Evolutionary conservation across 2,797 vertebrate genomes (phyloP).

Genomic region (Carapus acus): DNA sequence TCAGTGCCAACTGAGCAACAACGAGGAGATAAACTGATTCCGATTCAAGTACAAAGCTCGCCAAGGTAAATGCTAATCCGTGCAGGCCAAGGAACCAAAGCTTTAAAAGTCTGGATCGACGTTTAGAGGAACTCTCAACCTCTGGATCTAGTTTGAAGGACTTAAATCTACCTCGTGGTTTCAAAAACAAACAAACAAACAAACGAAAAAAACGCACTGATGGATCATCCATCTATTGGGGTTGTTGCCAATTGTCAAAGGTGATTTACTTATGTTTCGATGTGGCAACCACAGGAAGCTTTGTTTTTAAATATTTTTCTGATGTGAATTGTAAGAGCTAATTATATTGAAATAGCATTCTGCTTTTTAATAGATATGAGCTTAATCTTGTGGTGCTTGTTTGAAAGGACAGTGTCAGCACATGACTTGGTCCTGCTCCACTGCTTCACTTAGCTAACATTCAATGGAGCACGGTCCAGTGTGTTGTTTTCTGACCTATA

Average conservation of each 20-base stretch:
- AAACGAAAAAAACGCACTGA: conserved; percentile 28
- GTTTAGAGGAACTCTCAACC: conserved; percentile 2
- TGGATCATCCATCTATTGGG: conserved; percentile 13
- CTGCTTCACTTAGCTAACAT: no score
- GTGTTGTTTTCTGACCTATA: no score
- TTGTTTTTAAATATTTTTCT: conserved; percentile 20
- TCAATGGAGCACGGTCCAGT: no score
- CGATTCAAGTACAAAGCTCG: neutral
- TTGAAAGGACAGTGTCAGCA: conserved; percentile 2
- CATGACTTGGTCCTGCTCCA: no score
- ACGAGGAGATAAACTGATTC: neutral
- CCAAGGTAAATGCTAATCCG: conserved; percentile 11
- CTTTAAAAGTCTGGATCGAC: conserved; percentile 11
- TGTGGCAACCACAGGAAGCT: conserved; percentile 10
- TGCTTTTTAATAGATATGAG: conserved; percentile 59
- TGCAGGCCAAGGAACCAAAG: conserved; percentile 12
- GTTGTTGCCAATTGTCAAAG: conserved; percentile 11
- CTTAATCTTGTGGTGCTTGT: conserved; percentile 10
- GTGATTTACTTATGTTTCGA: conserved; percentile 2
- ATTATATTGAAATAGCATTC: conserved; percentile 29
- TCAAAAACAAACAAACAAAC: conserved; percentile 14
- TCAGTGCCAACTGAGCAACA: neutral
- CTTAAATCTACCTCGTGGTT: conserved; percentile 53
- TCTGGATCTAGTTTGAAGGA: conserved; percentile 4
- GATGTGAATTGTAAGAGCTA: conserved; percentile 45